Evolutionary conservation across 2,888 invertebrate species (phyloP).

Genomic region (Eustalomyia histrio): DNA sequence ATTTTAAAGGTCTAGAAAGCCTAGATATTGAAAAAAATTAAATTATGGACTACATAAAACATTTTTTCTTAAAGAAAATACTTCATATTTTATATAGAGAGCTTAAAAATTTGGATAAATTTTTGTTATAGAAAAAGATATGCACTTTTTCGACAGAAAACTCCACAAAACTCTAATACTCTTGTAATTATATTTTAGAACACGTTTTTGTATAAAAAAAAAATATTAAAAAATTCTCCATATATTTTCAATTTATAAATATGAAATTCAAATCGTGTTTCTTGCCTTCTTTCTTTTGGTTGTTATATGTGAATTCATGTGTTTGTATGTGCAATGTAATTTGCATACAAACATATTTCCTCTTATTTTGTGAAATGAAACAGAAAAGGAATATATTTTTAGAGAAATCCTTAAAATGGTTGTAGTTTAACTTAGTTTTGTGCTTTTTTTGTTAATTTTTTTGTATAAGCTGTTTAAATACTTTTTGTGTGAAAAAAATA

Average conservation of each 20-base stretch:
- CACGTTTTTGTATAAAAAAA: too few relatives aligned
- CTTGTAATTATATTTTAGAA: too few relatives aligned
- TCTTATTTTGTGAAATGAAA: constrained; percentile 44
- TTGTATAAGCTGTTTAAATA: constrained; percentile 58
- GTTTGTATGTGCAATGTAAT: constrained; percentile 15
- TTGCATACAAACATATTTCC: constrained; percentile 31
- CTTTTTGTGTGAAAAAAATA: constrained; percentile 35
- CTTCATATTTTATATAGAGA: too few relatives aligned
- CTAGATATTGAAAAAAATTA: too few relatives aligned
- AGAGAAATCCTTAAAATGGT: constrained; percentile 44
- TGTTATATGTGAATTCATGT: background rate
- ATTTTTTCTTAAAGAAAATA: too few relatives aligned
- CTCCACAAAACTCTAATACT: too few relatives aligned
- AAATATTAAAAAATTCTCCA: background rate
- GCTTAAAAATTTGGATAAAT: too few relatives aligned
- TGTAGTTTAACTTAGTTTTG: constrained; percentile 60
- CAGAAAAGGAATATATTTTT: constrained; percentile 21
- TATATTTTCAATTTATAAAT: background rate
- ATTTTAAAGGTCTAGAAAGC: too few relatives aligned
- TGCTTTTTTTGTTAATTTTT: constrained; percentile 54
- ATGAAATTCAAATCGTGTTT: constrained; percentile 49
- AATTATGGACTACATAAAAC: too few relatives aligned
- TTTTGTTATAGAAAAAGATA: too few relatives aligned
- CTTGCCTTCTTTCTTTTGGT: constrained; percentile 14
- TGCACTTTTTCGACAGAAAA: too few relatives aligned